Evolutionary conservation across 92 coral and sea anemone species (phyloP).

Genomic region (Epizoanthus scotinus): DNA sequence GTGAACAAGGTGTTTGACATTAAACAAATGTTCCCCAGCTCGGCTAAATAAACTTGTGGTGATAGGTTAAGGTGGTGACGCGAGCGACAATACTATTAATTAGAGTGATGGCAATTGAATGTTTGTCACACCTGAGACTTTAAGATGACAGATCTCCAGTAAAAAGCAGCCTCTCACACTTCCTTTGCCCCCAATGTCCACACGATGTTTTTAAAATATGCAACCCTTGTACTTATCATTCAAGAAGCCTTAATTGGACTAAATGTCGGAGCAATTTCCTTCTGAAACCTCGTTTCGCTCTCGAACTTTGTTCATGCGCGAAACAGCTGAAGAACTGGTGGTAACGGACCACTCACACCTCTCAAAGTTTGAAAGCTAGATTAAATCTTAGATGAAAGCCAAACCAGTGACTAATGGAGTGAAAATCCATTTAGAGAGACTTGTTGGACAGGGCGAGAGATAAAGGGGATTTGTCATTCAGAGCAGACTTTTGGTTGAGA

Average conservation of each 20-base stretch:
- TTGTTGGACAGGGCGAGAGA: constrained; percentile 54
- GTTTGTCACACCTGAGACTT: constrained; percentile 86
- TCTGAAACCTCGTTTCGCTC: constrained; percentile 39
- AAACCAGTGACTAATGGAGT: constrained; percentile 57
- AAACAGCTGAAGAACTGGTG: constrained; percentile 43
- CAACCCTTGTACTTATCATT: constrained; percentile 49
- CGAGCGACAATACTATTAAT: constrained; percentile 95
- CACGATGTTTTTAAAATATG: constrained; percentile 51
- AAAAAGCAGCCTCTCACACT: constrained; percentile 52
- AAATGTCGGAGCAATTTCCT: constrained; percentile 36
- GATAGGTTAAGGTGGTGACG: constrained; percentile 98
- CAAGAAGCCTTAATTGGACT: constrained; percentile 42
- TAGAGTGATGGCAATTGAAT: constrained; percentile 96
- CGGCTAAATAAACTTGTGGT: constrained; percentile 91
- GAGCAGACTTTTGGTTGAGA: constrained; percentile 12
- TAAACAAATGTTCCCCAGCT: constrained; percentile 92
- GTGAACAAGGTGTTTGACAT: constrained; percentile 98
- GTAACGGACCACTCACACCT: constrained; percentile 70
- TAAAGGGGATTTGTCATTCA: constrained; percentile 19
- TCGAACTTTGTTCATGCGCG: constrained; percentile 40
- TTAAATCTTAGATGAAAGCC: constrained; percentile 80
- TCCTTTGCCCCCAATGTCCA: constrained; percentile 66
- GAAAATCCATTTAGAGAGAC: constrained; percentile 45
- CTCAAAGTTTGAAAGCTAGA: constrained; percentile 78
- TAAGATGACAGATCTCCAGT: constrained; percentile 75